These are phyloP conservation scores for Micrasema minimum DNA, from an alignment of 1,140 invertebrate genomes.

Conservation along the genomic window DNA sequence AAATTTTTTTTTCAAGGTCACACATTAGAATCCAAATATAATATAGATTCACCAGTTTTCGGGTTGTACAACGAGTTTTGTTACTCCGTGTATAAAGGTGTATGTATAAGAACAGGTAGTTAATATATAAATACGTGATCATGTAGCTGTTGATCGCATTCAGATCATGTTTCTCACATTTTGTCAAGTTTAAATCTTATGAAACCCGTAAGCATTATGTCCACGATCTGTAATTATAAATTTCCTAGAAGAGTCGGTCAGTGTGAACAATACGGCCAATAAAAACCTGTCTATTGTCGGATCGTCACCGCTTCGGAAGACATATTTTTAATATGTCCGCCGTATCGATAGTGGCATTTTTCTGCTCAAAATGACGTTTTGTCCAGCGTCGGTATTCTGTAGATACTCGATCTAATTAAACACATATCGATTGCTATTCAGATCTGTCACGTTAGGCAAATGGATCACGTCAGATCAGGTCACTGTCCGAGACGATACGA, in stretches of 20 bases:
- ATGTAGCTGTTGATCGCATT: no score
- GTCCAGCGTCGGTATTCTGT: not conserved
- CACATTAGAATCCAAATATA: no score
- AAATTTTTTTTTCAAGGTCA: no score
- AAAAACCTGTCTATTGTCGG: slow-evolving; percentile 15
- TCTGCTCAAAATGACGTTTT: slow-evolving; percentile 5
- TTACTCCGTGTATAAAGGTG: no score
- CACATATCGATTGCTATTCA: slow-evolving; percentile 40
- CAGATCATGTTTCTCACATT: not conserved
- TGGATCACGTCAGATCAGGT: slow-evolving; percentile 35
- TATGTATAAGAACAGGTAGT: no score
- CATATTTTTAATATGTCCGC: slow-evolving; percentile 37
- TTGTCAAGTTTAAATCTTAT: slow-evolving; percentile 8
- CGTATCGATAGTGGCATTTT: slow-evolving; percentile 34
- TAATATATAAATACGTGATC: no score
- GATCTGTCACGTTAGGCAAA: slow-evolving; percentile 44
- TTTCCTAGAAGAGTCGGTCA: not conserved
- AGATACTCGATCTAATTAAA: slow-evolving; percentile 48
- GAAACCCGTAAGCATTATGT: slow-evolving; percentile 18
- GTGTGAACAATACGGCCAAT: not conserved
- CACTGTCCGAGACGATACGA: not conserved
- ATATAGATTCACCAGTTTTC: no score
- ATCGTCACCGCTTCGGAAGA: not conserved
- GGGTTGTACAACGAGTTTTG: no score
- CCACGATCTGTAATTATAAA: slow-evolving; percentile 17